These are phyloP conservation scores for Phyllotreta striolata DNA, from an alignment of 2,888 invertebrate genomes.

Conservation along the genomic window DNA sequence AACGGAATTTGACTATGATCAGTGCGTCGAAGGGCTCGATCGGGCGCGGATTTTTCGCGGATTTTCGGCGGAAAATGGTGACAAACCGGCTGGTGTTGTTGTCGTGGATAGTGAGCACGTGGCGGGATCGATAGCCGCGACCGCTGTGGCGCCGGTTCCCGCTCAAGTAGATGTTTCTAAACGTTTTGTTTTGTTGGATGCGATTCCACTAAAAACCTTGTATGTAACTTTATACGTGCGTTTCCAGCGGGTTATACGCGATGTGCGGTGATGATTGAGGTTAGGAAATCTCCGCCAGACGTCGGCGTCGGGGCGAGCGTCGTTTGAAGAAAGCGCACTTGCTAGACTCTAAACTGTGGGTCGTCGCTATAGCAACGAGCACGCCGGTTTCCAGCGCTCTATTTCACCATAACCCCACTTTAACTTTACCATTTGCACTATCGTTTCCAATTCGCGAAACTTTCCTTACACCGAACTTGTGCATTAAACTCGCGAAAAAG, in stretches of 20 bases:
- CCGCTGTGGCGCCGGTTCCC: too few species aligned
- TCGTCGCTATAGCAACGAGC: too few species aligned
- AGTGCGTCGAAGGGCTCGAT: slow-evolving; percentile 40
- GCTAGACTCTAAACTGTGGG: too few species aligned
- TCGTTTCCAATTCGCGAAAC: too few species aligned
- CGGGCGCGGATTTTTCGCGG: slow-evolving; percentile 17
- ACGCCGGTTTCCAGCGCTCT: too few species aligned
- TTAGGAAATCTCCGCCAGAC: slow-evolving; percentile 9
- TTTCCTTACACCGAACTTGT: not conserved
- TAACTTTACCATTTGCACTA: not conserved
- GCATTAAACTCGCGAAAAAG: not conserved
- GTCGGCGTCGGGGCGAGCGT: not conserved
- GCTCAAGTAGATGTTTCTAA: slow-evolving; percentile 19
- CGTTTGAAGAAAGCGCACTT: too few species aligned
- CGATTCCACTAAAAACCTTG: too few species aligned
- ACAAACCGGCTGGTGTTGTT: slow-evolving; percentile 14
- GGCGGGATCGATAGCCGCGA: slow-evolving; percentile 26
- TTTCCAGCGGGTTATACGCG: not conserved
- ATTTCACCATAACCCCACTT: not conserved
- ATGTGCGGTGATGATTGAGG: slow-evolving; percentile 1
- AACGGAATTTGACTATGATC: slow-evolving; percentile 51
- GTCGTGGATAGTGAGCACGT: slow-evolving; percentile 26
- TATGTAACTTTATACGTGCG: too few species aligned
- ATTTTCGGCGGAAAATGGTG: slow-evolving; percentile 30
- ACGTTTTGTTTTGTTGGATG: slow-evolving; percentile 11